Evolutionary conservation across 2,888 invertebrate genomes (phyloP).

Genomic region (Quadriops clusia): DNA sequence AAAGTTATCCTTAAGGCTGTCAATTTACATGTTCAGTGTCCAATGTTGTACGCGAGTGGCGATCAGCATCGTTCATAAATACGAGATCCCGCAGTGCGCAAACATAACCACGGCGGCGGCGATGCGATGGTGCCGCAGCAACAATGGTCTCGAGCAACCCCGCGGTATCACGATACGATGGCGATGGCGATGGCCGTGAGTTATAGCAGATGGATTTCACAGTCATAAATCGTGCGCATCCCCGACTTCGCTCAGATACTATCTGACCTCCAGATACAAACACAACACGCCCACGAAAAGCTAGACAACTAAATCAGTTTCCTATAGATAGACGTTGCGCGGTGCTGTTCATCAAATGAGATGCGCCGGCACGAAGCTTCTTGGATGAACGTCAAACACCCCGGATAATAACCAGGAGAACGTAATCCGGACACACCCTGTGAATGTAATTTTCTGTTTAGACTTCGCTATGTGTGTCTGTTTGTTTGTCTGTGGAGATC

Average conservation of each 20-base stretch:
- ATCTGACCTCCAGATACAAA: constrained; percentile 35
- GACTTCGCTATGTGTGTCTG: too few species aligned
- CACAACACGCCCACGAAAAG: constrained; percentile 36
- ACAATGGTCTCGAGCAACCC: constrained; percentile 20
- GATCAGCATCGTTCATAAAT: constrained; percentile 13
- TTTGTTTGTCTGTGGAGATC: too few species aligned
- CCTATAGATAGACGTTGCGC: constrained; percentile 22
- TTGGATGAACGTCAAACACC: constrained; percentile 8
- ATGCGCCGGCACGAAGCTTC: constrained; percentile 26
- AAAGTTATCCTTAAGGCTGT: too few species aligned
- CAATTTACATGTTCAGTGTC: too few species aligned
- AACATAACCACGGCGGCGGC: constrained; percentile 16
- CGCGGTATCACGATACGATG: constrained; percentile 21
- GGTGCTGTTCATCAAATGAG: constrained; percentile 22
- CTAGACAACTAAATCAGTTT: constrained; percentile 39
- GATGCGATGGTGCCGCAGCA: too few species aligned
- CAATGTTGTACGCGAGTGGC: too few species aligned
- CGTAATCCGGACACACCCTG: too few species aligned
- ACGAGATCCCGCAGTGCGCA: constrained; percentile 12
- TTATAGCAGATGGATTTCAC: constrained; percentile 34
- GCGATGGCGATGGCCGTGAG: constrained; percentile 26
- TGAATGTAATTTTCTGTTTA: too few species aligned
- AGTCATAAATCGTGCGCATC: constrained; percentile 35
- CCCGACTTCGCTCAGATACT: constrained; percentile 24
- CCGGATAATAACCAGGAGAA: too few species aligned